phyloP scores from a whole-genome alignment of 2,888 invertebrate genomes.

The Apeira syringaria region DNA sequence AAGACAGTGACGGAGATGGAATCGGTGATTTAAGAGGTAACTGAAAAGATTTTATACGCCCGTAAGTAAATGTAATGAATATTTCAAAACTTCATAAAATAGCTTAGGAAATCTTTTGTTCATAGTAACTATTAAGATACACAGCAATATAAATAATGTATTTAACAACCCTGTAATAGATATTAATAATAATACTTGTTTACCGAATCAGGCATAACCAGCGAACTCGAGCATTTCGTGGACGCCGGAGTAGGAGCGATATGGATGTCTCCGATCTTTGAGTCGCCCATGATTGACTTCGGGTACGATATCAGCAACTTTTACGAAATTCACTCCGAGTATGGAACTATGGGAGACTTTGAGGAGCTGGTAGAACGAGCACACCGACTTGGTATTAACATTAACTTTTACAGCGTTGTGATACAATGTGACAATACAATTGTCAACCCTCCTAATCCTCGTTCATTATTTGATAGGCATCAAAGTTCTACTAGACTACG shows the following conservation, averaged over 20 bases:
- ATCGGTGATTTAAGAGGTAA: slow-evolving; percentile 90
- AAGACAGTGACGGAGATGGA: slow-evolving; percentile 91
- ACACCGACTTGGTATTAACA: slow-evolving; percentile 75
- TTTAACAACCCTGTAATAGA: too few relatives aligned
- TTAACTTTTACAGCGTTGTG: too few relatives aligned
- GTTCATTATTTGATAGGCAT: too few relatives aligned
- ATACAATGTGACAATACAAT: too few relatives aligned
- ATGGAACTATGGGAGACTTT: slow-evolving; percentile 90
- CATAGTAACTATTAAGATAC: too few relatives aligned
- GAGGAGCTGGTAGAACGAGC: slow-evolving; percentile 74
- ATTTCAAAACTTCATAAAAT: too few relatives aligned
- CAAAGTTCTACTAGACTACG: slow-evolving; percentile 86
- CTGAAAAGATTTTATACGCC: too few relatives aligned
- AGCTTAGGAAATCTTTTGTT: too few relatives aligned
- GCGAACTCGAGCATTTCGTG: slow-evolving; percentile 84
- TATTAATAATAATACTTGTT: too few relatives aligned
- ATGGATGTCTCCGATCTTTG: slow-evolving; percentile 94
- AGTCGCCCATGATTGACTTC: slow-evolving; percentile 93
- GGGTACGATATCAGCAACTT: slow-evolving; percentile 95
- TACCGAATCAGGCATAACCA: slow-evolving; percentile 75
- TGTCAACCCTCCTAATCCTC: too few relatives aligned
- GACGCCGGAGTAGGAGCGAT: slow-evolving; percentile 89
- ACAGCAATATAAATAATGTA: too few relatives aligned
- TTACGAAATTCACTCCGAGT: slow-evolving; percentile 87
- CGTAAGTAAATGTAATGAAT: too few relatives aligned